phyloP scores from a whole-genome alignment of 2,888 invertebrate species.

The Troides oblongomaculatus region DNA sequence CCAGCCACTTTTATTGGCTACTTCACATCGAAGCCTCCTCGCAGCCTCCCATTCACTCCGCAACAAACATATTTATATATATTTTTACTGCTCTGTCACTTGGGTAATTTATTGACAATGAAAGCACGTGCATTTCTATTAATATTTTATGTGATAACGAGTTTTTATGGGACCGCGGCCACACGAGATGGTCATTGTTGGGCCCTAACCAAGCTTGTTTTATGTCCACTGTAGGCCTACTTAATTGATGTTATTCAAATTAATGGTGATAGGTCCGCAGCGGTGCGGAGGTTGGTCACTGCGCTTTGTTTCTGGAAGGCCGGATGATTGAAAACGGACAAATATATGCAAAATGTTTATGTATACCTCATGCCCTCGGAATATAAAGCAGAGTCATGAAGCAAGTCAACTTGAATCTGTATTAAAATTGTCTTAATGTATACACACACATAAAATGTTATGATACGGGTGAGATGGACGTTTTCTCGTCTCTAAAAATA shows the following conservation, averaged over 20 bases:
- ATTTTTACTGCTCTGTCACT: conserved; percentile 79
- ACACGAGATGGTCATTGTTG: conserved; percentile 58
- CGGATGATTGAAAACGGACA: conserved; percentile 41
- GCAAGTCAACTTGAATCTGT: conserved; percentile 5
- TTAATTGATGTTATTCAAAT: conserved; percentile 61
- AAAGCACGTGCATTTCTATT: conserved; percentile 80
- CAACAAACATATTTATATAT: conserved; percentile 74
- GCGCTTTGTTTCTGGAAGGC: conserved; percentile 40
- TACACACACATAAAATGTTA: conserved; percentile 7
- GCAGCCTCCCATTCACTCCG: conserved; percentile 77
- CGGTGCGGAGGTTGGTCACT: conserved; percentile 34
- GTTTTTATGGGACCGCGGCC: conserved; percentile 64
- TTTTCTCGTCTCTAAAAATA: not conserved
- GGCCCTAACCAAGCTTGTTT: conserved; percentile 62
- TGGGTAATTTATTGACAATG: conserved; percentile 79
- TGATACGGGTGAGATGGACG: not conserved
- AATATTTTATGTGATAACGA: conserved; percentile 76
- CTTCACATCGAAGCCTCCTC: conserved; percentile 75
- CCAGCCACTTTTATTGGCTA: conserved; percentile 78
- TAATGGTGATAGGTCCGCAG: conserved; percentile 50
- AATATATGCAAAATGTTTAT: conserved; percentile 34
- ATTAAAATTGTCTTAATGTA: not conserved
- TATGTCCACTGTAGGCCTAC: conserved; percentile 56
- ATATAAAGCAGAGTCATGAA: conserved; percentile 12
- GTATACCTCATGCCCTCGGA: conserved; percentile 24